Evolutionary conservation across 1,140 invertebrate genomes (phyloP), one percentile per base, ranked within the genome.

Genomic region (Papilio polyxenes): DNA sequence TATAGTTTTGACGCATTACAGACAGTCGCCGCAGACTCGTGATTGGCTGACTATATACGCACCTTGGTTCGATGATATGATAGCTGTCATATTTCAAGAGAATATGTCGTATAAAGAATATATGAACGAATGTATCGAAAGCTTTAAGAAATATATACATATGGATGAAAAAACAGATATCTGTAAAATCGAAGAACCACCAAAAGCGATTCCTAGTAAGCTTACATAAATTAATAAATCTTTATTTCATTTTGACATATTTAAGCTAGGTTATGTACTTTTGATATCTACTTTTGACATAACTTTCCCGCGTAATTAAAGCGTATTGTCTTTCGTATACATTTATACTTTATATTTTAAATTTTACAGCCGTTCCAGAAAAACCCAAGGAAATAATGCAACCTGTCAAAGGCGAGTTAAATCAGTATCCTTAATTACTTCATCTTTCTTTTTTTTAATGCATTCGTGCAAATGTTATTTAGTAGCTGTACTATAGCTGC

Each of bases 1-100:
- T n/a, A n/a, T n/a, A n/a, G 65, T 74, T 37, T 62, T 56, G 75
- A 13, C 83, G 13, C 72, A 17, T 85, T 82, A 10, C 40, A 93
- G 91, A 75, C 80, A 83, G 7, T 83, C 83, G 0, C 91, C 92
- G 81, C 91, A 91, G 84, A 83, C 90, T 0, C 87, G 92, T 1
- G 91, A 93, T 79, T 92, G 91, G 92, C 77, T 93, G 5, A 86
- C 86, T 6, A 85, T 92, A 0, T 81, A 92, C 79, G 88, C 89
- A 0, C 87, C 91, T 0, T 93, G 92, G 91, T 91, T 91, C 80
- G 92, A 93, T 76, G 92, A 92, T 44, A 17, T 92, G 8, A 91
- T 93, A 82, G 92, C 92, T 0, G 75, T 92, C 0, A 37, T 85
- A 4, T 91, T 87, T 79, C 86, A 92, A 62, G 92, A 93, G 81